Conservation (phyloP, 2,797 vertebrate species). For the Falco berigora region DNA sequence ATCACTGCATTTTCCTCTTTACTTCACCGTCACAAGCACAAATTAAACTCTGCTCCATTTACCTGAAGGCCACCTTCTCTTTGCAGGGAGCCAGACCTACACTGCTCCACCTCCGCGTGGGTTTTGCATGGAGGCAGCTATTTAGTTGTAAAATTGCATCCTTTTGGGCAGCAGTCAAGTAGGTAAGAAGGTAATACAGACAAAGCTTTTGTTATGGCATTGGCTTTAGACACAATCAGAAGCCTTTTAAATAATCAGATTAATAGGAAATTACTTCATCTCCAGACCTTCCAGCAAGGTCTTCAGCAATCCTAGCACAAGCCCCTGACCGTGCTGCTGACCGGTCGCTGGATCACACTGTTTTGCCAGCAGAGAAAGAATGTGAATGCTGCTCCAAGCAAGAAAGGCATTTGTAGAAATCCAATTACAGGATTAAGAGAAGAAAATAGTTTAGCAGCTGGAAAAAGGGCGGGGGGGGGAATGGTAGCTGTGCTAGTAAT, state of each 20-base stretch:
- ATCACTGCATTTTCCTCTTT: neutral
- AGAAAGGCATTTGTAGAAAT: conserved; percentile 28
- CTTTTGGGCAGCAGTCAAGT: neutral
- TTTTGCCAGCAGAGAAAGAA: conserved; percentile 42
- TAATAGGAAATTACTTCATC: conserved; percentile 45
- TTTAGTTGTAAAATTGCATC: neutral
- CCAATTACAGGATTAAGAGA: conserved; percentile 47
- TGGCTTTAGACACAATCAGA: neutral
- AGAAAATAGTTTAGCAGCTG: conserved; percentile 36
- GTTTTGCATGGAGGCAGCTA: neutral
- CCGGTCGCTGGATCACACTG: conserved; percentile 6
- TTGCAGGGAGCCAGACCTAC: neutral
- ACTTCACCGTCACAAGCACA: neutral
- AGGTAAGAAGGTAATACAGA: neutral
- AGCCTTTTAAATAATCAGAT: conserved; percentile 32
- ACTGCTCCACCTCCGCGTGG: neutral
- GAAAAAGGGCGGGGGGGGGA: accelerated
- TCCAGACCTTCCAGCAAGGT: neutral
- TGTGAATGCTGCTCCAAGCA: neutral
- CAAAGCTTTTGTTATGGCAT: neutral
- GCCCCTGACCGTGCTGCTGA: neutral
- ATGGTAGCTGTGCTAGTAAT: neutral
- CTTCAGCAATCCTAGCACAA: neutral
- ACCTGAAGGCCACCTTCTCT: neutral
- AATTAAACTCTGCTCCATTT: neutral